Base-by-base conservation (phyloP, 1,140 invertebrate species). In the Anoplophora glabripennis region DNA sequence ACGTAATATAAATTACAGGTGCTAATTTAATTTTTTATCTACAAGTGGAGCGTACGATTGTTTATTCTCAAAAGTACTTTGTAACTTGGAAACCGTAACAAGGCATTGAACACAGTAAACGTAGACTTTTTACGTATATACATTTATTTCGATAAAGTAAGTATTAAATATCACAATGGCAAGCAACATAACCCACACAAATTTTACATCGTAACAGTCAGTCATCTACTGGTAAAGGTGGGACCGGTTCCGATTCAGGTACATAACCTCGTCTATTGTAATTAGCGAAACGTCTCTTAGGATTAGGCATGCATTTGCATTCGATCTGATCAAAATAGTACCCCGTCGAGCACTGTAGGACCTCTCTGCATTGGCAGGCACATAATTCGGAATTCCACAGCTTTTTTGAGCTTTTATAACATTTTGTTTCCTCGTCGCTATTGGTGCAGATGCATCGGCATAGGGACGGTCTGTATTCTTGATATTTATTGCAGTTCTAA, bases 361-460 rank as follows among this genome's bases (percentile, higher is more conserved):
- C 65, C 18, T 80, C 75, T 36, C 80, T 73, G 62, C 86, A 88
- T 47, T 75, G 71, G 57, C 86, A 88, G 14, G 66, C 64, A 65
- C 86, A 88, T 1, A 68, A 71, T 14, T 78, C 69, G 7, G 79
- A 72, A 64, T 87, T 80, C 86, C 86, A 88, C 10, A 81, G 68
- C 67, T 85, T 85, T n/a, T 68, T 77, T 0, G 62, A 73, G 3
- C 77, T 74, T 12, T 70, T 66, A 34, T 66, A 61, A 65, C 86
- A 88, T 56, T 84, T 85, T 8, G 76, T 66, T 46, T 78, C 69
- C 18, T 85, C 84, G 55, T 86, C 84, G 4, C 68, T 65, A 63
- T 87, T 87, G 4, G 66, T 77, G 63, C 86, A 88, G 18, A 66
- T 61, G 67, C 86, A 88, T 28, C 72, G 74, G 62, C 86, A 88